phyloP scores from a whole-genome alignment of 2,113 vertebrate genomes.

The Vimba vimba region DNA sequence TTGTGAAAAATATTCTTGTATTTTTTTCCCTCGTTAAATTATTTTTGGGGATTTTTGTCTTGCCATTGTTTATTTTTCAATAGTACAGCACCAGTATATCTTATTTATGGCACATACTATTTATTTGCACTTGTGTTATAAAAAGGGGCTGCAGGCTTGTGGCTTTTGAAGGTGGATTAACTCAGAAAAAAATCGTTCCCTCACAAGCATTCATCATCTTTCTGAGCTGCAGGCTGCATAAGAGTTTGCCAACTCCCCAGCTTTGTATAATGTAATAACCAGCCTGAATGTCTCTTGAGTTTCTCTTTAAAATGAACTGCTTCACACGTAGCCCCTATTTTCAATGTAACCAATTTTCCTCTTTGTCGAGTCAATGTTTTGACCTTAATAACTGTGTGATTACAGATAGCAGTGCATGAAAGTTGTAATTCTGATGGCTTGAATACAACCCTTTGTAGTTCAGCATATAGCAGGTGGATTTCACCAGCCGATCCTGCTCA shows the following conservation, averaged over 20 bases:
- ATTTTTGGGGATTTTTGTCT: background rate
- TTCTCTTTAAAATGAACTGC: background rate
- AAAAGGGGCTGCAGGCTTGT: background rate
- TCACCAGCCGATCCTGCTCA: background rate
- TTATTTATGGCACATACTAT: background rate
- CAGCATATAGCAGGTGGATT: conserved; percentile 17
- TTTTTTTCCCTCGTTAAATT: no score
- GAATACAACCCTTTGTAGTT: background rate
- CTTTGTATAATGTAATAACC: background rate
- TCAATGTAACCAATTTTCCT: background rate
- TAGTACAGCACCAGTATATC: background rate
- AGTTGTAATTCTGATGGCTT: conserved; percentile 4
- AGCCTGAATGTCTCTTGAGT: background rate
- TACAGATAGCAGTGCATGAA: conserved; percentile 10
- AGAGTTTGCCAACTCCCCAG: background rate
- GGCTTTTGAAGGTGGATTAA: conserved; percentile 7
- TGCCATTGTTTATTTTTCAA: background rate
- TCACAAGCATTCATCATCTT: conserved; percentile 13
- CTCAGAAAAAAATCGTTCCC: background rate
- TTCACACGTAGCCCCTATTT: background rate
- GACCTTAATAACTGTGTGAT: background rate
- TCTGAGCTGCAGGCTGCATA: background rate
- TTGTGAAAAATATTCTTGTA: background rate
- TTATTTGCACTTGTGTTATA: background rate
- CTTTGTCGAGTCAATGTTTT: conserved; percentile 2